A percentile compares a stretch with the other conserved stretches of the same genome.
Evolutionary conservation across 2,113 vertebrate species (phyloP).

Genomic region (rat (Rattus norvegicus)): DNA sequence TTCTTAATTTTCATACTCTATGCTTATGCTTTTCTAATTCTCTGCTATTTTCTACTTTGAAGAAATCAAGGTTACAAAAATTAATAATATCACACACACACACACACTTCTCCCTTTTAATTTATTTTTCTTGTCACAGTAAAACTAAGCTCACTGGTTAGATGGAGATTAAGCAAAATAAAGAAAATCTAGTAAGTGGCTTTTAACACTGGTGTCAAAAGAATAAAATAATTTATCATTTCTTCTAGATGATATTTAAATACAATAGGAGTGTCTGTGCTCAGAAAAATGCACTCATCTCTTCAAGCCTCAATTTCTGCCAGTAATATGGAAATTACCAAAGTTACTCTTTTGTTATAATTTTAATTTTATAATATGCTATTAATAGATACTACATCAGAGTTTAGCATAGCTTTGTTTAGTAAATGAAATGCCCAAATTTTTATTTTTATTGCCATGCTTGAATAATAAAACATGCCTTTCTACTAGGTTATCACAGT

Average conservation of each 20-base stretch:
- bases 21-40: not conserved
- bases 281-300: not conserved
- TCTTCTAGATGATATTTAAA: not conserved
- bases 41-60: not conserved
- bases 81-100: not conserved
- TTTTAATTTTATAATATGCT: not conserved
- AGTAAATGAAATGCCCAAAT: not conserved
- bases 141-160: not conserved
- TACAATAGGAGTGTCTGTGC: not conserved
- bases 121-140: not conserved
- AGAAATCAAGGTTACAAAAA: slow-evolving; percentile 31
- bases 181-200: not conserved
- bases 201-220: not conserved
- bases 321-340: not conserved
- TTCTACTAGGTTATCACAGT: not conserved
- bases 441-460: not conserved
- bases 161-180: not conserved
- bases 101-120: not conserved
- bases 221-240: not conserved
- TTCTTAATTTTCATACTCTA: not conserved
- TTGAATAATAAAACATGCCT: not conserved
- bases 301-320: not conserved
- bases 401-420: not conserved
- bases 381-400: not conserved
- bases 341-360: not conserved